Evolutionary conservation across 2,113 vertebrate genomes (phyloP).

Genomic region (Microtus richardsoni): DNA sequence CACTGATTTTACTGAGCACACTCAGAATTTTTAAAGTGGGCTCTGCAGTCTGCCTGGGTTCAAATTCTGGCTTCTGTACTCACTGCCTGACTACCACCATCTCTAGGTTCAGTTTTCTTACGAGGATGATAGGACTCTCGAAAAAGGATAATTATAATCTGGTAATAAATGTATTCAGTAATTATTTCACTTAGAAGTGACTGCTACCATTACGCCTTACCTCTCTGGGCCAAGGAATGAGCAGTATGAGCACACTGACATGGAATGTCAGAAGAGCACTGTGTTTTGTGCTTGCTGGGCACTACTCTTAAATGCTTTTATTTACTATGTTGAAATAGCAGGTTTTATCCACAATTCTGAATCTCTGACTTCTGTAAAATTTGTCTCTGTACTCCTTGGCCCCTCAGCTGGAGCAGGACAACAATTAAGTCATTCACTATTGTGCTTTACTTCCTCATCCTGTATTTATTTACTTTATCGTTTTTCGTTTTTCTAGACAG

Average conservation of each 20-base stretch:
- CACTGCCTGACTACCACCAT: background rate
- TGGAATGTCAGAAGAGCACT: background rate
- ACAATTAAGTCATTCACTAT: accelerated
- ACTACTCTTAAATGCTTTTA: slow-evolving; percentile 36
- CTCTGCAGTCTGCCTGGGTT: background rate
- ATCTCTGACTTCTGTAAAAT: slow-evolving; percentile 34
- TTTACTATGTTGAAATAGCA: slow-evolving; percentile 12
- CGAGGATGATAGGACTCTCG: background rate
- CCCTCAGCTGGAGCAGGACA: background rate
- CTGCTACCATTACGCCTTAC: background rate
- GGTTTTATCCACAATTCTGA: slow-evolving; percentile 8
- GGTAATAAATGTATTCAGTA: background rate
- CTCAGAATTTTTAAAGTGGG: background rate
- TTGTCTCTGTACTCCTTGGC: background rate
- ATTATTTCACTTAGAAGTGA: background rate
- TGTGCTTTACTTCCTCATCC: background rate
- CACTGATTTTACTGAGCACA: background rate
- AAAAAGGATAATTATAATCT: background rate
- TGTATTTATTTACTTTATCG: background rate
- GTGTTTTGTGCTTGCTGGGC: slow-evolving; percentile 24
- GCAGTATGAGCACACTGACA: background rate
- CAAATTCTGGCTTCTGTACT: background rate
- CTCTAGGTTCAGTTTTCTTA: background rate
- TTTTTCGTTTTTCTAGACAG: too few species aligned
- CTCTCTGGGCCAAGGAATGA: background rate